Evolutionary conservation across 2,113 vertebrate species (phyloP), one percentile per base, ranked within the genome.

Genomic region (Furnarius figulus): DNA sequence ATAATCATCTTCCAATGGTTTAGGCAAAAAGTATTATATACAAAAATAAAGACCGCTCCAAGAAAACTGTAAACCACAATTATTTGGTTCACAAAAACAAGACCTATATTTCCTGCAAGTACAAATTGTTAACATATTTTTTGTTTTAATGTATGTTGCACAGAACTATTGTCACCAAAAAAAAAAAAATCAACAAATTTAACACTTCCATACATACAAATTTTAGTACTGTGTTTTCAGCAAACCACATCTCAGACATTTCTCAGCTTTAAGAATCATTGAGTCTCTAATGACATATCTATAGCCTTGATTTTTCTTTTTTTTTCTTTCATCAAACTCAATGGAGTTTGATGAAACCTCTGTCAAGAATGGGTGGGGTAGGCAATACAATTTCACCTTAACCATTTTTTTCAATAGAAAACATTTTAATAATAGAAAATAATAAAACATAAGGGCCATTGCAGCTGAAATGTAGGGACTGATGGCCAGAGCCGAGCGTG

Each of bases 371-470:
- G 22, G 13, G 17, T 91, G 24, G n/a, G 33, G 85, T n/a, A 72
- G 33, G 74, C 63, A 66, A 74, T 37, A 79, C 14, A 72, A 81
- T 93, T 93, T 94, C 19, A 22, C 59, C 80, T 81, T 53, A 39
- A 63, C 39, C 2, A 67, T 95, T 80, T 72, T 71, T 23, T 9
- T 89, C 83, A 39, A 22, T 12, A 28, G 27, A 79, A 95, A 96
- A 77, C 18, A 42, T 93, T 82, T 95, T 52, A 70, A 52, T 78
- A 87, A 84, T 10, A 86, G 76, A 88, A 80, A 93, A 92, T 61
- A 94, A 87, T 37, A 94, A 93, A 90, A 59, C 27, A n/a, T 42
- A 70, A 65, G 19, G 12, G 31, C 2, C 30, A 66, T 61, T 82
- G 83, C 68, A 88, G 40, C 18, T 9, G 44, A 53, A 79, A 47